Evolutionary conservation across 2,113 vertebrate species (phyloP), one percentile per base, ranked within the genome.

Genomic region (Labeo rohita): DNA sequence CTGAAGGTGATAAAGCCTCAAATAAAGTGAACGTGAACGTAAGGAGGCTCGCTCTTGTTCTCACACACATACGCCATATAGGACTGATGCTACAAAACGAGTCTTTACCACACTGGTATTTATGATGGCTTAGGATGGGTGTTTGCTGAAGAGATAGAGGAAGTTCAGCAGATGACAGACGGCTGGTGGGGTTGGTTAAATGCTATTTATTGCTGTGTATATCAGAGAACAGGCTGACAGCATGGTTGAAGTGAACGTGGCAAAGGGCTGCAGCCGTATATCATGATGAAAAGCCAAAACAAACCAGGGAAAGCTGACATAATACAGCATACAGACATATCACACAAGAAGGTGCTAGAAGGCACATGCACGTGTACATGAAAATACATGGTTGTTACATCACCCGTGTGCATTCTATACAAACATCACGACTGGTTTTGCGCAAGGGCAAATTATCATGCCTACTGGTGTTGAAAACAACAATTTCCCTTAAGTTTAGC

Each of bases 161-260:
- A 63, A 77, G 47, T 88, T 12, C 47, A 83, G 78, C 59, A 34
- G 65, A 59, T 84, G 77, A 43, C 23, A 56, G 59, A 74, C 1
- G 47, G 65, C 11, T 9, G 4, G 12, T 65, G 36, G 43, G 63
- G 43, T 43, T 52, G 74, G 18, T 13, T 21, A 39, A 87, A 43
- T 49, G 45, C 68, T 74, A 76, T 89, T 86, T 83, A 89, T 80
- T 73, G 63, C 34, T 13, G 73, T 68, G 66, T 88, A 84, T 86
- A 85, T 84, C 77, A 86, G 36, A 84, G 80, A 18, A 84, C 65
- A 81, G 70, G 54, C 66, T 43, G 83, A 84, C 43, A 18, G 49
- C 61, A 18, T 8, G 45, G 52, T 39, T 52, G 45, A 52, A 49
- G 43, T 8, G 50, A 18, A 18, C 28, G n/a, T 28, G 21, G 47